Evolutionary conservation across 2,797 vertebrate genomes (phyloP).

Genomic region (Sphenopsis melanotis): DNA sequence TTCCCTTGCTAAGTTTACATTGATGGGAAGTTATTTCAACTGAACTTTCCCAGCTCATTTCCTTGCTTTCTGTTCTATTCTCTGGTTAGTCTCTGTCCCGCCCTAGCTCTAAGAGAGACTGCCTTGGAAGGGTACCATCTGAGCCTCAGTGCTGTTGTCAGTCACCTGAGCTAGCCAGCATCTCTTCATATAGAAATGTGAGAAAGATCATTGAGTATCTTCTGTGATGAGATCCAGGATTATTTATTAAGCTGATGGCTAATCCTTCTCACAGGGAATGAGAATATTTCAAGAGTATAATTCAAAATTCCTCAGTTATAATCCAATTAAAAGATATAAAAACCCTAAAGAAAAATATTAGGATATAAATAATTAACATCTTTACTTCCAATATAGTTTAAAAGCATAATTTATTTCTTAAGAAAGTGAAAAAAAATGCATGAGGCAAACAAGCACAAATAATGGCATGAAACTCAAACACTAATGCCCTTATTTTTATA

Average conservation of each 20-base stretch:
- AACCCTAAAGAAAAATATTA: not conserved
- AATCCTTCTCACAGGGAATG: not conserved
- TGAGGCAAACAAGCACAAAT: not conserved
- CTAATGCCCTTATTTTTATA: not conserved
- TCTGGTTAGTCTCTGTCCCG: not conserved
- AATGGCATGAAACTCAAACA: not conserved
- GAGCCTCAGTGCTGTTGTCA: not conserved
- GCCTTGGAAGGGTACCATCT: not conserved
- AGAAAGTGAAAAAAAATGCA: not conserved
- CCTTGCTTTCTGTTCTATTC: not conserved
- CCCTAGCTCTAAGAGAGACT: not conserved
- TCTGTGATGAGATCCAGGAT: not conserved
- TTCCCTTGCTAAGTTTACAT: not conserved
- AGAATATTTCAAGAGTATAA: not conserved
- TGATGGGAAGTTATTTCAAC: not conserved
- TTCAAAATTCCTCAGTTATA: not conserved
- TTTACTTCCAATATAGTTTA: not conserved
- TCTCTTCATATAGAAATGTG: not conserved
- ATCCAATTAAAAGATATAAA: constrained; percentile 1
- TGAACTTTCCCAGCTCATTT: not conserved
- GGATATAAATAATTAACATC: not conserved
- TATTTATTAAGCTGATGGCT: not conserved
- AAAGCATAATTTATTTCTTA: not conserved
- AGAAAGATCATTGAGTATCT: not conserved
- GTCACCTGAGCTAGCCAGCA: not conserved